Conservation (phyloP, 2,888 invertebrate species). For the Athetis lepigone region DNA sequence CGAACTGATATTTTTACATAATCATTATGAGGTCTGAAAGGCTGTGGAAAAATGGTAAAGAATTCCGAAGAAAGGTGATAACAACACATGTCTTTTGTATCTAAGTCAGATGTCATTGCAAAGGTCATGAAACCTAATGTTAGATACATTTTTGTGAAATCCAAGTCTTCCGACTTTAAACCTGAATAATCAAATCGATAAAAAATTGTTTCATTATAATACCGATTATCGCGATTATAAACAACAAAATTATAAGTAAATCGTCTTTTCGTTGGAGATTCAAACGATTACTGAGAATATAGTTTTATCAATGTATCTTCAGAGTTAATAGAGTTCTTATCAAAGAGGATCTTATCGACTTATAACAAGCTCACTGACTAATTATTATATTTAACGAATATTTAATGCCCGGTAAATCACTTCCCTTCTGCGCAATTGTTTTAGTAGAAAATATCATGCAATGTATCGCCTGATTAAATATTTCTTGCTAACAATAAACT, state of each 20-base stretch:
- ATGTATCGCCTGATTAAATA: slow-evolving; percentile 21
- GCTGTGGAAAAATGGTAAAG: slow-evolving; percentile 4
- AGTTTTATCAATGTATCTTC: slow-evolving; percentile 56
- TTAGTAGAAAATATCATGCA: slow-evolving; percentile 15
- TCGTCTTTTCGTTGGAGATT: slow-evolving; percentile 53
- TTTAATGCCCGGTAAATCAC: slow-evolving; percentile 15
- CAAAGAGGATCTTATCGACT: slow-evolving; percentile 50
- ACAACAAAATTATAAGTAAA: slow-evolving; percentile 58
- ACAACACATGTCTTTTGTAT: background rate
- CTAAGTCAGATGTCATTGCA: slow-evolving; percentile 7
- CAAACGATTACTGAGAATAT: slow-evolving; percentile 56
- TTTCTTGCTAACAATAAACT: slow-evolving; percentile 15
- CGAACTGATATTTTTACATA: slow-evolving; percentile 52
- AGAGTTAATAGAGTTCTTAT: slow-evolving; percentile 45
- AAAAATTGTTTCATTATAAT: slow-evolving; percentile 47
- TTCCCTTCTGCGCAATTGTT: slow-evolving; percentile 34
- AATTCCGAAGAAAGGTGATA: slow-evolving; percentile 1
- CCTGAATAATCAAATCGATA: slow-evolving; percentile 46
- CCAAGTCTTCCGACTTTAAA: slow-evolving; percentile 26
- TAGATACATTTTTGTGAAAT: slow-evolving; percentile 13
- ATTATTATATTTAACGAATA: slow-evolving; percentile 32
- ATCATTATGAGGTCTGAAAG: slow-evolving; percentile 37
- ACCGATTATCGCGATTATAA: slow-evolving; percentile 49
- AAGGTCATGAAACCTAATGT: slow-evolving; percentile 34
- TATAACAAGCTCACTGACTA: slow-evolving; percentile 40